phyloP scores from a whole-genome alignment of 2,888 invertebrate species.

The Cryptus armator region DNA sequence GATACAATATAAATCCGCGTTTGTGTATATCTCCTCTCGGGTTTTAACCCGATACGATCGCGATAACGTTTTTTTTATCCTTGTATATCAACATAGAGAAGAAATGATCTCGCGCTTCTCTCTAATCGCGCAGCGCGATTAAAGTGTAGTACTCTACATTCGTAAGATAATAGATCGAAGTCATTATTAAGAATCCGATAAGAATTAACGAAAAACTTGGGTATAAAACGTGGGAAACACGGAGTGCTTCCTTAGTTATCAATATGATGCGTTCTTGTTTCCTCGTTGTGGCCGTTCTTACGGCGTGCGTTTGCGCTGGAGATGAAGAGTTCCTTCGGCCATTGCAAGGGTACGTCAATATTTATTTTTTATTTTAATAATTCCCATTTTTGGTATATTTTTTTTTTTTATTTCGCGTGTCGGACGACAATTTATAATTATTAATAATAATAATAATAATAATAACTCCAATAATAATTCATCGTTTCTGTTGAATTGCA shows the following conservation, averaged over 20 bases:
- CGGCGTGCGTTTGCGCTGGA: slow-evolving; percentile 55
- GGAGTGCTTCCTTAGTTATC: slow-evolving; percentile 29
- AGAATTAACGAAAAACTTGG: slow-evolving; percentile 11
- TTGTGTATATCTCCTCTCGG: not conserved
- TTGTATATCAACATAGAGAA: not conserved
- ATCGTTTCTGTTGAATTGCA: too few species aligned
- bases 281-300: slow-evolving; percentile 62
- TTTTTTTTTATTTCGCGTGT: not conserved
- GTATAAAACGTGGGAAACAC: slow-evolving; percentile 41
- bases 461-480: too few species aligned
- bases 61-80: not conserved
- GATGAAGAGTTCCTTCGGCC: slow-evolving; percentile 69
- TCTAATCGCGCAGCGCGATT: slow-evolving; percentile 36
- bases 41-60: not conserved
- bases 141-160: not conserved
- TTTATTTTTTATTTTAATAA: not conserved
- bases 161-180: slow-evolving; percentile 26
- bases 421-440: too few species aligned
- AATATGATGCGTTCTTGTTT: slow-evolving; percentile 68
- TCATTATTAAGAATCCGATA: slow-evolving; percentile 32
- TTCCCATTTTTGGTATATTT: not conserved
- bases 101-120: not conserved
- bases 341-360: slow-evolving; percentile 71
- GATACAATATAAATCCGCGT: not conserved
- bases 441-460: too few species aligned